Base-by-base conservation (phyloP, 2,888 invertebrate species). In the Julus scanicus region DNA sequence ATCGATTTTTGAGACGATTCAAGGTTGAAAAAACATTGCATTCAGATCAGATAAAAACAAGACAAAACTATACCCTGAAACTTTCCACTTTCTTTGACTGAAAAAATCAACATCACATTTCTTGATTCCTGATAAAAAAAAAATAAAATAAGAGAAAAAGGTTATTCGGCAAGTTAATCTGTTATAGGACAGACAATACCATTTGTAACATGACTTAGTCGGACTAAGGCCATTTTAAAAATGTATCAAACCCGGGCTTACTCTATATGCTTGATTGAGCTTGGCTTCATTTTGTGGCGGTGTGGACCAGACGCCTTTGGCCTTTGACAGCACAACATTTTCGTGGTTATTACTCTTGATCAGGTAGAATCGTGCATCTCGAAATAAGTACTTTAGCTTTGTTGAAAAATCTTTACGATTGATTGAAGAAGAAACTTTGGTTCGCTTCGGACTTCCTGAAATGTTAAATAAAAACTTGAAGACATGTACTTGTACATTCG, bases 291-390 rank as follows among this genome's bases (percentile, higher is more conserved):
- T 99, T 92, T 98, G 97, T 3, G 98, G 98, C 89, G 98, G 94
- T 3, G 99, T 99, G 3, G 99, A 98, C 99, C 99, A 99, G 5
- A 99, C 98, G 89, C 97, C 97, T 93, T 97, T 97, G 20, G 96
- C 96, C 93, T 99, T 99, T 0, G 98, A 97, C 89, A 99, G 92
- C 57, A 96, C 96, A 87, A 99, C 96, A 92, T 99, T 99, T 93
- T 99, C 99, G 89, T 97, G 96, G 93, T 99, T 99, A 93, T 98
- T 99, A 87, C 98, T 98, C 93, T 99, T 99, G 91, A 99, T 98
- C 89, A 99, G 94, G 93, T 98, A 99, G 93, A 98, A 99, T 90
- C 95, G 94, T 86, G 99, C 97, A 92, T 98, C 98, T 90, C 98
- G 95, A 93, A 99, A 98, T 90, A 99, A 94, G 93, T 98, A 98